Conservation (phyloP, 2,797 vertebrate species). For the Centroberyx gerrardi region DNA sequence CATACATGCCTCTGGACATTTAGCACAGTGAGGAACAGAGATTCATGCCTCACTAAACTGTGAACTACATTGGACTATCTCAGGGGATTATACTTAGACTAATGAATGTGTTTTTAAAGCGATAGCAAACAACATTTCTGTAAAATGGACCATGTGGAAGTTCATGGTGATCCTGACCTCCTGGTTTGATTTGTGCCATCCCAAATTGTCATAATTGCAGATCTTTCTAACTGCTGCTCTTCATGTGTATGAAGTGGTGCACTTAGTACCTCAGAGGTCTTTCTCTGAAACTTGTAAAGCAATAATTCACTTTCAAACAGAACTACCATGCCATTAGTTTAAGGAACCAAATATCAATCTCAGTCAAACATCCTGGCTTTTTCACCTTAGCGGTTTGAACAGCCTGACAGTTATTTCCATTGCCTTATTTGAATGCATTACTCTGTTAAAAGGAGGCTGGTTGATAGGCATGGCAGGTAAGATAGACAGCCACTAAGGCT, state of each 20-base stretch:
- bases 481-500: constrained; percentile 16
- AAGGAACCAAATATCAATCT: constrained; percentile 9
- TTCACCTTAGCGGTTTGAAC: background rate
- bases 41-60: background rate
- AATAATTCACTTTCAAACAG: no score
- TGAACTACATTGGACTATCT: background rate
- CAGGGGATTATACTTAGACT: constrained; percentile 18
- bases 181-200: background rate
- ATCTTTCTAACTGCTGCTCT: background rate
- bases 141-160: background rate
- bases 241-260: background rate
- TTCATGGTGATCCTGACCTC: background rate
- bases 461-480: constrained; percentile 30
- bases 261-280: no score
- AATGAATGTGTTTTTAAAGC: background rate
- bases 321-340: background rate
- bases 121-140: background rate
- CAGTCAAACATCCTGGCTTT: background rate
- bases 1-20: background rate
- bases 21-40: background rate
- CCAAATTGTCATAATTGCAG: no score
- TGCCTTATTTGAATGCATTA: constrained; percentile 29
- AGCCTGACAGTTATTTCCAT: constrained; percentile 3
- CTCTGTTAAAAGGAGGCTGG: constrained; percentile 21
- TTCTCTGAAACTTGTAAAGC: no score